Conservation (phyloP, 2,113 vertebrate genomes). For the Tachysurus fulvidraco region DNA sequence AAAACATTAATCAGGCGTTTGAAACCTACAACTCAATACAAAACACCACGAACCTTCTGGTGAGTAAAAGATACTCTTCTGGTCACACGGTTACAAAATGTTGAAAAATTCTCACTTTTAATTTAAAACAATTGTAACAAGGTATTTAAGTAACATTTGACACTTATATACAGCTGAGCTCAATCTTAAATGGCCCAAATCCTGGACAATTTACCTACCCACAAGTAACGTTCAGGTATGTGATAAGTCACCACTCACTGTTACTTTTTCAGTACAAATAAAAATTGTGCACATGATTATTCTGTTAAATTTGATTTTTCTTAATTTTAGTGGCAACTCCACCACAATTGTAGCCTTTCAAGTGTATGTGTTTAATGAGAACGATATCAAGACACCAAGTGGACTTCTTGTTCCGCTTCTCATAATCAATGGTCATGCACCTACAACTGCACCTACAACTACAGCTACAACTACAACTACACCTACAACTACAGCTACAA, state of each 20-base stretch:
- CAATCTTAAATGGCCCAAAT: constrained; percentile 21
- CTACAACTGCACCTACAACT: neutral
- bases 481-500: neutral
- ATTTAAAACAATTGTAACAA: neutral
- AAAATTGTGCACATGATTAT: neutral
- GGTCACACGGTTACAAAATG: neutral
- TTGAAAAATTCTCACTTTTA: no score
- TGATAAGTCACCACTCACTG: neutral
- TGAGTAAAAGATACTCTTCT: constrained; percentile 15
- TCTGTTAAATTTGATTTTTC: neutral
- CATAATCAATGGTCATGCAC: neutral
- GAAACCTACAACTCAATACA: constrained; percentile 11
- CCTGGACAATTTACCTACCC: constrained; percentile 9
- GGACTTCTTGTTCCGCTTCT: constrained; percentile 13
- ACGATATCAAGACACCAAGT: constrained; percentile 24
- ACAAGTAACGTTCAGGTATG: neutral
- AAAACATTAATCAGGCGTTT: neutral
- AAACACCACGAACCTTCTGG: constrained; percentile 27
- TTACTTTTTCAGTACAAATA: neutral
- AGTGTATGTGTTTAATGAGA: constrained; percentile 14
- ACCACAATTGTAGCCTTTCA: constrained; percentile 14
- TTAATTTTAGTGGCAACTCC: neutral
- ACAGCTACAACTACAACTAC: neutral
- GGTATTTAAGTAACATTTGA: neutral
- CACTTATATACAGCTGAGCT: constrained; percentile 32